Evolutionary conservation across 2,113 vertebrate species (phyloP), one percentile per base, ranked within the genome.

Genomic region (Pseudolaguvia tuberculata): DNA sequence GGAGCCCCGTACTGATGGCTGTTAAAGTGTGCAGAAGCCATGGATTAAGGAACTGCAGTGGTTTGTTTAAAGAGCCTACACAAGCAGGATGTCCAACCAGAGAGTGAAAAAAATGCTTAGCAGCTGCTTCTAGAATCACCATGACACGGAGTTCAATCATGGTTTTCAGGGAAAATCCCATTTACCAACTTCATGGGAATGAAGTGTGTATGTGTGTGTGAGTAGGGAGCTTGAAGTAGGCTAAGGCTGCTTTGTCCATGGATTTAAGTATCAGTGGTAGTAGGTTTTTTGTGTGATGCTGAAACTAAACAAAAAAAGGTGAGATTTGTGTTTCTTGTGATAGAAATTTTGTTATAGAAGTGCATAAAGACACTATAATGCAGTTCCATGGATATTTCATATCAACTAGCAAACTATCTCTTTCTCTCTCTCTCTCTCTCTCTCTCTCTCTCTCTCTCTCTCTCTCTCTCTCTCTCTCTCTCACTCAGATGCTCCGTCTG

Each of bases 31-130:
- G 75, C 85, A 85, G 81, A 82, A 84, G 80, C 79, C 72, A 29
- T 81, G 79, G 83, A 85, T 86, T 76, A 82, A 56, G 56, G 20
- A 82, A 58, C 79, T 72, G 78, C 66, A 55, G 61, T 47, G 67
- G 79, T 82, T 85, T 84, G 79, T 83, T 85, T 84, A 82, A 83
- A 77, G 76, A 79, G 65, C 71, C 50, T 73, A 75, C 73, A 78
- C 82, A 82, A 82, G 77, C 80, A 80, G 73, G 78, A 77, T 68
- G 48, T 75, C 76, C 78, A 62, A 70, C 47, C 56, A 77, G 72
- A 72, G 73, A 35, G 73, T 65, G 5, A 55, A 65, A 68, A 74
- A 82, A 77, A 79, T 69, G 59, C 67, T 70, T 59, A 50, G 70
- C 80, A 77, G 80, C 74, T 77, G 80, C 70, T 21, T 57, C 47